Evolutionary conservation across 2,113 vertebrate species (phyloP).

Genomic region (Amblyornis subalaris): DNA sequence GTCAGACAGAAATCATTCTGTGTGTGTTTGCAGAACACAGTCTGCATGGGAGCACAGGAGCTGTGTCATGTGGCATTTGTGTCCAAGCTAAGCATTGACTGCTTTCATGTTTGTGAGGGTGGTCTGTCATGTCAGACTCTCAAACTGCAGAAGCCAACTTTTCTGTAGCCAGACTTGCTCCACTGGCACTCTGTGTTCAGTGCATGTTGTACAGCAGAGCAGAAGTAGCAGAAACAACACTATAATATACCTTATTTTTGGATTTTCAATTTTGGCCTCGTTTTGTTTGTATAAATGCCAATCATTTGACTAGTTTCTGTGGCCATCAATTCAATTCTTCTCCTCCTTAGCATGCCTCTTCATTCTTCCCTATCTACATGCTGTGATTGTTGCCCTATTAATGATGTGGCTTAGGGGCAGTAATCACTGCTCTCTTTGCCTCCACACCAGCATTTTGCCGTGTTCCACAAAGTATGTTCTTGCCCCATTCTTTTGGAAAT

Average conservation of each 20-base stretch:
- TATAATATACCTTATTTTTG: background rate
- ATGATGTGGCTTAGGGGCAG: background rate
- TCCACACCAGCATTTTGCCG: background rate
- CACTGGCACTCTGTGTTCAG: background rate
- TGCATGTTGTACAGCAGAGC: background rate
- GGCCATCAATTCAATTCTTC: background rate
- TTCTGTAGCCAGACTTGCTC: background rate
- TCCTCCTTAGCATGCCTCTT: background rate
- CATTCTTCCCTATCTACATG: background rate
- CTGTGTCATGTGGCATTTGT: background rate
- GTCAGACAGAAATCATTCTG: background rate
- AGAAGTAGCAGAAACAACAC: background rate
- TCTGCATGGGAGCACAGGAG: background rate
- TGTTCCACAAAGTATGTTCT: background rate
- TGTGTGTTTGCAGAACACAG: background rate
- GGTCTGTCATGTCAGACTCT: background rate
- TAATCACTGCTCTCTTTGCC: background rate
- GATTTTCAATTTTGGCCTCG: background rate
- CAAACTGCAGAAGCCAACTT: background rate
- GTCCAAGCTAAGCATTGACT: accelerated
- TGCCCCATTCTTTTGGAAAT: background rate
- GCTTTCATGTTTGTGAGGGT: background rate
- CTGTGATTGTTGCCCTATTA: background rate
- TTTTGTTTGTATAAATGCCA: background rate
- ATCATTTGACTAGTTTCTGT: background rate